Evolutionary conservation across 2,888 invertebrate genomes (phyloP).

Genomic region (Tenodera sinensis): DNA sequence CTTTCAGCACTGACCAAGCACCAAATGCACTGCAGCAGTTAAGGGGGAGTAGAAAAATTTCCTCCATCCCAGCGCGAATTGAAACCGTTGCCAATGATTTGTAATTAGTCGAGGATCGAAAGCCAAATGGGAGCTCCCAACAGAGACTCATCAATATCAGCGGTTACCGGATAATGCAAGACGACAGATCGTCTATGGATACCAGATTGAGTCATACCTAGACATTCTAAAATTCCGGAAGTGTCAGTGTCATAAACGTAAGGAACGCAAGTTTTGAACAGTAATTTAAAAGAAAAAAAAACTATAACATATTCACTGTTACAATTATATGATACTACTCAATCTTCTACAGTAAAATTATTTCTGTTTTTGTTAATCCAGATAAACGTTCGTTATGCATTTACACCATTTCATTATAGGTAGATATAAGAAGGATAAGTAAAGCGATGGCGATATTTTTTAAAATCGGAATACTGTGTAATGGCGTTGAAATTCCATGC

Average conservation of each 20-base stretch:
- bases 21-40: neutral
- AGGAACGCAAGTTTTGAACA: too few relatives aligned
- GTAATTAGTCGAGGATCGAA: neutral
- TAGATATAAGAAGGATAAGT: too few relatives aligned
- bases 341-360: too few relatives aligned
- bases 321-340: too few relatives aligned
- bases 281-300: too few relatives aligned
- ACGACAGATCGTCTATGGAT: neutral
- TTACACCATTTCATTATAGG: too few relatives aligned
- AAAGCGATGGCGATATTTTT: too few relatives aligned
- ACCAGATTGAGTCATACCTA: neutral
- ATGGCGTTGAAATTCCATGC: too few relatives aligned
- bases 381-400: too few relatives aligned
- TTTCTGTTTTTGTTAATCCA: too few relatives aligned
- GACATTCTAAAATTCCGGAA: neutral
- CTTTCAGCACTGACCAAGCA: neutral
- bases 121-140: neutral
- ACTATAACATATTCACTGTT: too few relatives aligned
- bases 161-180: neutral
- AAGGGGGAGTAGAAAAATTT: neutral
- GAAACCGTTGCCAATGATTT: neutral
- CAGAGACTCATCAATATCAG: neutral
- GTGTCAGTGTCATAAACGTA: neutral
- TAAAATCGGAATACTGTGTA: too few relatives aligned
- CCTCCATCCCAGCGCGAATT: neutral